A percentile compares a stretch with the other conserved stretches of the same genome.
Evolutionary conservation across 1,140 invertebrate genomes (phyloP).

Genomic region (Habropoda laboriosa): DNA sequence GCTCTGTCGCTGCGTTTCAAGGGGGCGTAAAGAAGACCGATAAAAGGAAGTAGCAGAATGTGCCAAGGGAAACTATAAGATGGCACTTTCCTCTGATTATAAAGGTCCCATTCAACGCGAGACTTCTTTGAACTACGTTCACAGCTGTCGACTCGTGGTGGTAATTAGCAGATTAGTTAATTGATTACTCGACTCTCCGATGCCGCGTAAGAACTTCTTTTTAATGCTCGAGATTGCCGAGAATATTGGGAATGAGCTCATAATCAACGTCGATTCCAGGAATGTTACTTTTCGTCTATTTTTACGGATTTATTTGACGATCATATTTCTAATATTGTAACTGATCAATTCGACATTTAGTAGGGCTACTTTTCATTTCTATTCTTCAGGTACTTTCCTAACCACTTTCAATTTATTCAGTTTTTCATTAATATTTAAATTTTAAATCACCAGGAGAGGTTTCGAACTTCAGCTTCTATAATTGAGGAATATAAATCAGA

Average conservation of each 20-base stretch:
- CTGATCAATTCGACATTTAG: too few species aligned
- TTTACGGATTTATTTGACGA: too few species aligned
- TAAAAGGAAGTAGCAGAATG: constrained; percentile 41
- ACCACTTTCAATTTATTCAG: too few species aligned
- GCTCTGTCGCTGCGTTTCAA: constrained; percentile 5
- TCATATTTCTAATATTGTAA: not conserved
- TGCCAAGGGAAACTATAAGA: constrained; percentile 28
- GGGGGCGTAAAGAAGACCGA: constrained; percentile 10
- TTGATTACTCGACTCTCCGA: constrained; percentile 46
- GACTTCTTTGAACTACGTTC: constrained; percentile 54
- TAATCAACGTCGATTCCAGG: constrained; percentile 13
- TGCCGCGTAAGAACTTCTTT: constrained; percentile 37
- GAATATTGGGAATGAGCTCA: constrained; percentile 14
- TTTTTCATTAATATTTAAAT: too few species aligned
- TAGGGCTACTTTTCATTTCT: too few species aligned
- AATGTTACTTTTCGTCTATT: constrained; percentile 9
- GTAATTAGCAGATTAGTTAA: constrained; percentile 62
- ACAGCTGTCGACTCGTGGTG: constrained; percentile 44
- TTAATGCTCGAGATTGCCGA: constrained; percentile 18
- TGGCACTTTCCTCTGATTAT: constrained; percentile 50
- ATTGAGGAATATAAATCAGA: too few species aligned
- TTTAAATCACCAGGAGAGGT: too few species aligned
- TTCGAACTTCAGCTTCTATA: too few species aligned
- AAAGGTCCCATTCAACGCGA: constrained; percentile 58
- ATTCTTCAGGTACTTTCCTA: too few species aligned